Percentiles rank a stretch among this genome's conserved stretches.
Evolutionary conservation across 1,140 invertebrate genomes (phyloP).

Genomic region (Rhyacophila brunnea): DNA sequence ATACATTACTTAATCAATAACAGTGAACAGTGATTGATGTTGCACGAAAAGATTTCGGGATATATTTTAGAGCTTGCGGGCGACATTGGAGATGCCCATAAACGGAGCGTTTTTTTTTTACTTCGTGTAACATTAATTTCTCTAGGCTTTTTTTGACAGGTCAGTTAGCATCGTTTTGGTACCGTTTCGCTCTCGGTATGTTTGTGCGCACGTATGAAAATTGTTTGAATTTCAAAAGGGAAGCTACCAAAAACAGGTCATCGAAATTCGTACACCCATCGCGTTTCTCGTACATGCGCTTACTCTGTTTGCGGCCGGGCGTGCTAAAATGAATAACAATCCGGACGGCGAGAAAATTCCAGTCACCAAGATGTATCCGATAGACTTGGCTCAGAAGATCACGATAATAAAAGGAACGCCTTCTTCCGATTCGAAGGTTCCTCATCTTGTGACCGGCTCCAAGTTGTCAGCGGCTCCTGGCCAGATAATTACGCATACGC

Average conservation of each 20-base stretch:
- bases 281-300: neutral
- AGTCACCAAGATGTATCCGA: slow-evolving; percentile 12
- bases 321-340: slow-evolving; percentile 22
- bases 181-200: slow-evolving; percentile 2
- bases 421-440: slow-evolving; percentile 12
- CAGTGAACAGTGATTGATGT: no score
- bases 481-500: slow-evolving; percentile 15
- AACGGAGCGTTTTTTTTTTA: no score
- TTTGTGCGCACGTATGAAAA: neutral
- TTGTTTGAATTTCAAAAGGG: no score
- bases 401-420: slow-evolving; percentile 23
- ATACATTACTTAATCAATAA: no score
- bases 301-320: neutral
- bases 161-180: neutral
- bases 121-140: no score
- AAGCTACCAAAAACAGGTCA: neutral
- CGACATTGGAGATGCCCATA: no score
- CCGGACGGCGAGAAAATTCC: slow-evolving; percentile 18
- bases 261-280: neutral
- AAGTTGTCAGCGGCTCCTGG: slow-evolving; percentile 9
- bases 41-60: no score
- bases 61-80: no score
- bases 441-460: slow-evolving; percentile 13
- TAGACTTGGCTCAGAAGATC: slow-evolving; percentile 11
- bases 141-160: neutral